These are phyloP conservation scores for Limnephilus lunatus DNA, from an alignment of 2,888 invertebrate genomes.

Conservation along the genomic window DNA sequence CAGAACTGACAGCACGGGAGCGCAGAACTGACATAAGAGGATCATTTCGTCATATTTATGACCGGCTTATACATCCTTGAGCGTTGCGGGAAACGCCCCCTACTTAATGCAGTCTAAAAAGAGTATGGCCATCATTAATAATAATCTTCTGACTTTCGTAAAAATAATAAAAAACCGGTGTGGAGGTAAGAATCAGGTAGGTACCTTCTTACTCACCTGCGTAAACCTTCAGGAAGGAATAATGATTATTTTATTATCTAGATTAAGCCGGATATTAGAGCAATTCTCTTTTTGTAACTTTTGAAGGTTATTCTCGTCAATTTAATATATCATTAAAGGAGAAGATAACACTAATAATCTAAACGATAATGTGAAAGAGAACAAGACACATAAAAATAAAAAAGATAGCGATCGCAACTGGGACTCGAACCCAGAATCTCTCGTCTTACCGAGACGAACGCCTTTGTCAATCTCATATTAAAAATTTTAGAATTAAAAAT, in stretches of 20 bases:
- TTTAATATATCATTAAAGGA: too few species aligned
- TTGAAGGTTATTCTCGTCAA: too few species aligned
- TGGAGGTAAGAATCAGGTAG: background rate
- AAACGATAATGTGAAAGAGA: too few species aligned
- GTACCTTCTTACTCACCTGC: background rate
- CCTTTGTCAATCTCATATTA: too few species aligned
- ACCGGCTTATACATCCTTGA: background rate
- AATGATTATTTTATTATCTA: background rate
- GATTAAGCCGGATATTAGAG: too few species aligned
- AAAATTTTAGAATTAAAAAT: too few species aligned
- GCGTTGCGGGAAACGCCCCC: background rate
- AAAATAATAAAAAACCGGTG: background rate
- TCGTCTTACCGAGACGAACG: too few species aligned
- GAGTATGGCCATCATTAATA: background rate
- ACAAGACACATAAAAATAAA: too few species aligned
- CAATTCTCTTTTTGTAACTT: too few species aligned
- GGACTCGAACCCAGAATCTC: too few species aligned
- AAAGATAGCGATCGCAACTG: too few species aligned
- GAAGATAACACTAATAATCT: too few species aligned
- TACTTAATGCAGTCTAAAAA: background rate
- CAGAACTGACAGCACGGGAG: constrained; percentile 18
- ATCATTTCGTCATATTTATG: constrained; percentile 19
- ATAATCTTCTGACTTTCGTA: background rate
- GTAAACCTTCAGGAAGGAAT: background rate
- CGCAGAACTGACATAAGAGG: constrained; percentile 11